Evolutionary conservation across 2,888 invertebrate species (phyloP).

Genomic region (Linnaemya tessellans): DNA sequence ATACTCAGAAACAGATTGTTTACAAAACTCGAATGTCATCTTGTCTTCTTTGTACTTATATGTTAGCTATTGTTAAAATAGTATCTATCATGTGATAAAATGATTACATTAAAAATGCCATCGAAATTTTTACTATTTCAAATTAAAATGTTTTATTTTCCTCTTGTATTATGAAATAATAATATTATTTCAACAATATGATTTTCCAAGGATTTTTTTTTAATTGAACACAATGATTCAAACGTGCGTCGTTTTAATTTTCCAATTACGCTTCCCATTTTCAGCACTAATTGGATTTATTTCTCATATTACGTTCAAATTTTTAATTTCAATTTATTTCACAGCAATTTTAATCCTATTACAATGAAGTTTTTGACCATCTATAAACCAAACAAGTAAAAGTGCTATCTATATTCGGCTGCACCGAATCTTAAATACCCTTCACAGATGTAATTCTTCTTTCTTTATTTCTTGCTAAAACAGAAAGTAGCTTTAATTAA

Average conservation of each 20-base stretch:
- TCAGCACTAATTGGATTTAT: conserved; percentile 50
- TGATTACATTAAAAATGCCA: not conserved
- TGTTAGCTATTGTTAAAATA: no score
- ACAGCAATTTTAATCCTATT: conserved; percentile 59
- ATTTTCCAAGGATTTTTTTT: not conserved
- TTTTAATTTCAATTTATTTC: conserved; percentile 54
- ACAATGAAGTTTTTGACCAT: conserved; percentile 19
- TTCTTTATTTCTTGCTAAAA: no score
- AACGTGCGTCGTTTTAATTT: conserved; percentile 2
- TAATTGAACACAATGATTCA: no score
- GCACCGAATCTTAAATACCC: no score
- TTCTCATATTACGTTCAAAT: conserved; percentile 20
- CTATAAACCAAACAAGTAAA: not conserved
- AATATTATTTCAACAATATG: not conserved
- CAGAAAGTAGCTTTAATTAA: no score
- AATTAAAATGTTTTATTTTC: not conserved
- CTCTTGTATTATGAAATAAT: not conserved
- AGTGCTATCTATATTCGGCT: no score
- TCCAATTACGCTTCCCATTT: conserved; percentile 16
- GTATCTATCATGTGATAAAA: not conserved
- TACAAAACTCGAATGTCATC: no score
- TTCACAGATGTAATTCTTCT: no score
- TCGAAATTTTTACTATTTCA: not conserved
- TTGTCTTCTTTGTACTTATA: no score
- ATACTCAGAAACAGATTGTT: no score